Evolutionary conservation across 2,888 invertebrate genomes (phyloP).

Genomic region (Ophion obscuratus): DNA sequence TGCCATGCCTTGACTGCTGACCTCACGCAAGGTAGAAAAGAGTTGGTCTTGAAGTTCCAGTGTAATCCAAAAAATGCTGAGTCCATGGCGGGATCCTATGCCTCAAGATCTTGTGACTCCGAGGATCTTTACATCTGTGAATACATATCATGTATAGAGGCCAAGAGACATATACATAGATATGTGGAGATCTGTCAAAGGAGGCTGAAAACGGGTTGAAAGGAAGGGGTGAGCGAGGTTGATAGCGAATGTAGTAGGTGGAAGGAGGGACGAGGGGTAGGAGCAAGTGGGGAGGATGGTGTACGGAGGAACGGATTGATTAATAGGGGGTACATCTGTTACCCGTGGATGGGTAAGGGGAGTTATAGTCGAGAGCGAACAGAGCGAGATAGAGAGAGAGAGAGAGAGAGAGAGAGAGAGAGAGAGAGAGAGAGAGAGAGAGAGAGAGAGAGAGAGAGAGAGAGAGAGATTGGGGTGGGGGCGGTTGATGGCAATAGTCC

Average conservation of each 20-base stretch:
- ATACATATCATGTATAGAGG: not conserved
- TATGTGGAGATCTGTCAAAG: slow-evolving; percentile 51
- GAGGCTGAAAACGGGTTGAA: slow-evolving; percentile 48
- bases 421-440: slow-evolving; percentile 73
- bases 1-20: too few species aligned
- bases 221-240: slow-evolving; percentile 52
- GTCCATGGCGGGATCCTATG: not conserved
- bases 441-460: too few species aligned
- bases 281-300: slow-evolving; percentile 21
- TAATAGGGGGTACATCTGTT: slow-evolving; percentile 84
- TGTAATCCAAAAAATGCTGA: not conserved
- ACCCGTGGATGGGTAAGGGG: slow-evolving; percentile 72
- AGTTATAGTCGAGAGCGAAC: slow-evolving; percentile 46
- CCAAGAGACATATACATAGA: not conserved
- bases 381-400: slow-evolving; percentile 70
- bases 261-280: slow-evolving; percentile 19
- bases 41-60: not conserved
- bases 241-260: slow-evolving; percentile 41
- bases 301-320: slow-evolving; percentile 77
- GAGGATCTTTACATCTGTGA: not conserved
- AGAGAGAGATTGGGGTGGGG: too few species aligned
- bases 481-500: slow-evolving; percentile 80
- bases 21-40: too few species aligned
- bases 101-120: not conserved
- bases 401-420: slow-evolving; percentile 73